A percentile compares a stretch with the other conserved stretches of the same genome.
Evolutionary conservation across 2,888 invertebrate species (phyloP).

Genomic region (Temnothorax rugatulus): DNA sequence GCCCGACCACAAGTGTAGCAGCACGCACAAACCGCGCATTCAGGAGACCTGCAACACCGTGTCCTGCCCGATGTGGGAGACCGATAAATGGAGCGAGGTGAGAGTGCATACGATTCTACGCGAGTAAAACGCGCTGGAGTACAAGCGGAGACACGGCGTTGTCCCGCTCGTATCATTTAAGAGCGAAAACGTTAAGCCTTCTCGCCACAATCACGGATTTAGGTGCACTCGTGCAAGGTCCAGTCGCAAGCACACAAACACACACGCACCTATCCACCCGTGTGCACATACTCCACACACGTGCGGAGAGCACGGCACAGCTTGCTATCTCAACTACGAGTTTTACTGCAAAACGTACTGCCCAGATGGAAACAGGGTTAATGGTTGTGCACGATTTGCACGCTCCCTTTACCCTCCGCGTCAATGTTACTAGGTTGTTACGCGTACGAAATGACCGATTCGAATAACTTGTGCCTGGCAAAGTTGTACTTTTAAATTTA

Average conservation of each 20-base stretch:
- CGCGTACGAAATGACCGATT: constrained; percentile 13
- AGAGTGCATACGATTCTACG: constrained; percentile 83
- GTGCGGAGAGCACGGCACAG: background rate
- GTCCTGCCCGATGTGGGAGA: constrained; percentile 96
- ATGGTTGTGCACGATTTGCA: constrained; percentile 53
- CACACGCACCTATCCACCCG: background rate
- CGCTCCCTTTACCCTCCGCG: constrained; percentile 42
- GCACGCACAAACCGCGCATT: constrained; percentile 91
- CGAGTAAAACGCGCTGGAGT: constrained; percentile 16
- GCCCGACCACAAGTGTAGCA: constrained; percentile 92
- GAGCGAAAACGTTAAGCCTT: constrained; percentile 48
- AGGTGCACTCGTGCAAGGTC: constrained; percentile 20
- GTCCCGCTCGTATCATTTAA: constrained; percentile 46
- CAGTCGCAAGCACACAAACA: constrained; percentile 9
- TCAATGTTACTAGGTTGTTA: constrained; percentile 22
- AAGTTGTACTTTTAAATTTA: background rate
- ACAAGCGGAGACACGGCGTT: background rate
- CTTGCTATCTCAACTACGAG: constrained; percentile 46
- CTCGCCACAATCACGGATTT: constrained; percentile 45
- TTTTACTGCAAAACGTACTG: constrained; percentile 43
- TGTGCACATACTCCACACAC: background rate
- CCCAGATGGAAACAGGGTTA: constrained; percentile 48
- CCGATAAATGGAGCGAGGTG: constrained; percentile 96
- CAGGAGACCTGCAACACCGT: constrained; percentile 94
- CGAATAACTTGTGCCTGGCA: background rate